phyloP scores from a whole-genome alignment of 1,140 invertebrate species.

The Odontomachus brunneus region DNA sequence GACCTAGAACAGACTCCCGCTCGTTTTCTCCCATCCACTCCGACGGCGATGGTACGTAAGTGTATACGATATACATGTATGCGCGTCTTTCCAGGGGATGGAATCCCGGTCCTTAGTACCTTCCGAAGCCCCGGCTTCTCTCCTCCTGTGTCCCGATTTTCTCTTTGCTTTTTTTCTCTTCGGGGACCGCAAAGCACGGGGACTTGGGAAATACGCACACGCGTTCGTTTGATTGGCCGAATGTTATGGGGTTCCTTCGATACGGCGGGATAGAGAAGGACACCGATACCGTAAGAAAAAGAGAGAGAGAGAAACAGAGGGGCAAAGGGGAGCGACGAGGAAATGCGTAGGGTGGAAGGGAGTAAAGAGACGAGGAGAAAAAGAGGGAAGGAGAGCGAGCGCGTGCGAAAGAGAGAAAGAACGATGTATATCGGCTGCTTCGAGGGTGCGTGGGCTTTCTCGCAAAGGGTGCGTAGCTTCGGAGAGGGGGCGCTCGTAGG shows the following conservation, averaged over 20 bases:
- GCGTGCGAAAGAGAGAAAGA: too few species aligned
- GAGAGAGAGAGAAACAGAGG: not conserved
- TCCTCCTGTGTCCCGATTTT: constrained; percentile 63
- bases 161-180: constrained; percentile 62
- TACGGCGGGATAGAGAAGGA: constrained; percentile 52
- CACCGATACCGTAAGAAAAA: constrained; percentile 29
- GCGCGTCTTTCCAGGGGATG: constrained; percentile 38
- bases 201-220: constrained; percentile 53
- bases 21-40: not conserved
- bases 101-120: constrained; percentile 62
- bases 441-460: constrained; percentile 76
- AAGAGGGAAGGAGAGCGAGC: constrained; percentile 1
- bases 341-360: constrained; percentile 31
- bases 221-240: constrained; percentile 77
- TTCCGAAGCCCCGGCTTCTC: constrained; percentile 19
- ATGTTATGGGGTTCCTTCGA: constrained; percentile 73
- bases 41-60: constrained; percentile 10
- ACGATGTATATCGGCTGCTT: constrained; percentile 56
- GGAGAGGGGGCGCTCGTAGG: constrained; percentile 60
- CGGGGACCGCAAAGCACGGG: constrained; percentile 46
- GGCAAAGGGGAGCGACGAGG: not conserved
- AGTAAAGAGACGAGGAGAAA: constrained; percentile 6
- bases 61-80: not conserved
- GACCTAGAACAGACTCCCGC: constrained; percentile 31
- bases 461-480: constrained; percentile 75